Evolutionary conservation across 2,797 vertebrate species (phyloP), one percentile per base, ranked within the genome.

Genomic region (Falco naumanni): DNA sequence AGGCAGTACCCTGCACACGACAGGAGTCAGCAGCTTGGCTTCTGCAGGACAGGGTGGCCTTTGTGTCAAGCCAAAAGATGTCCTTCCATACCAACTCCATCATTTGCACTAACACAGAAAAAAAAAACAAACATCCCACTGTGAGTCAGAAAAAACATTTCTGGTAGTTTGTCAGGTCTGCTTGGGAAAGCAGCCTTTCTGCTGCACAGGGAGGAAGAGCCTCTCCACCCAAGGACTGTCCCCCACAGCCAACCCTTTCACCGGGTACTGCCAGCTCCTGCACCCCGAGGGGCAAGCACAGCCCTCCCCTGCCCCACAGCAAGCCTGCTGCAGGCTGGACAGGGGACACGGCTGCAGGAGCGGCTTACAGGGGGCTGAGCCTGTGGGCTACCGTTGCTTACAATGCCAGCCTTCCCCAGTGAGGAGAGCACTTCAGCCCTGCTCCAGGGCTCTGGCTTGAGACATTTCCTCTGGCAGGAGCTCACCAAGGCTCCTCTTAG

Each of bases 341-440:
- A 47, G 48, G 17, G 31, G 26, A 60, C 2, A 3, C 0, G 0
- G 69, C 45, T 20, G 47, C 60, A 76, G 34, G 25, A 41, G 17
- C 1, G 12, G 34, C 25, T 63, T 25, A 63, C 2, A 12, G 25
- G 11, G 34, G 29, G 43, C 70, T 48, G 43, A 65, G 69, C 50
- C 60, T 29, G 41, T 33, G 50, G 28, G 41, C 57, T 47, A 20
- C 57, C 6, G 0, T n/a, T 0, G 5, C 41, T 70, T 9, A 3
- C 41, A 43, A 25, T 57, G 29, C 50, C 59, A 18, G 26, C 59
- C 76, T 50, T 57, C 59, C 51, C 59, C 34, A 43, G 51, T 0
- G 2, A 72, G 26, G 4, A 43, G 21, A 72, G 51, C 43, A 50
- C 31, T 26, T 50, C 51, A 37, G 43, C 37, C 43, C 1, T 2